phyloP scores from a whole-genome alignment of 2,797 vertebrate species.

The Bradypodion pumilum region DNA sequence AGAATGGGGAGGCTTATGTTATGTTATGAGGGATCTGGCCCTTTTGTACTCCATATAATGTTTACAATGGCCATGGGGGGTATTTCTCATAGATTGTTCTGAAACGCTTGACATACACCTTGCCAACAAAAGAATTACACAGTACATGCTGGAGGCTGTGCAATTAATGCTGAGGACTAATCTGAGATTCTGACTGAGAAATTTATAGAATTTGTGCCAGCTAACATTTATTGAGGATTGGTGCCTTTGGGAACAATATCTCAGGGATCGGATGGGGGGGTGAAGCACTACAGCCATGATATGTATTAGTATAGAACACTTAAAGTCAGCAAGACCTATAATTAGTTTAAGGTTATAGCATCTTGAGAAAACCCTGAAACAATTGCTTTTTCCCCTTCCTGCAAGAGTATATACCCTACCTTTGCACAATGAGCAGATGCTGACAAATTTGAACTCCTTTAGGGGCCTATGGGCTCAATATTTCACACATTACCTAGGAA shows the following conservation, averaged over 20 bases:
- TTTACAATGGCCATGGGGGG: neutral
- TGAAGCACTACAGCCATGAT: constrained; percentile 34
- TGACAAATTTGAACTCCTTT: neutral
- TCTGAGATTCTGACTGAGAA: constrained; percentile 31
- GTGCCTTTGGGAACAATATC: constrained; percentile 59
- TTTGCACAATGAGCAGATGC: neutral
- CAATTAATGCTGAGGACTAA: constrained; percentile 11
- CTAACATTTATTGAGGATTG: constrained; percentile 39
- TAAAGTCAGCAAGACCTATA: constrained; percentile 52
- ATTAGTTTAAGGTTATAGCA: constrained; percentile 56
- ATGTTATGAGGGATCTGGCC: neutral
- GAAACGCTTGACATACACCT: accelerated
- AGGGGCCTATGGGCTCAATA: neutral
- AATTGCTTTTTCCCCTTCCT: constrained; percentile 10
- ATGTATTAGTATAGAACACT: constrained; percentile 53
- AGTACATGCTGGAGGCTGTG: constrained; percentile 25
- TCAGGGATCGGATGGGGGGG: neutral
- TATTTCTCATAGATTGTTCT: neutral
- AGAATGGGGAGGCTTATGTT: neutral
- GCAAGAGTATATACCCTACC: neutral
- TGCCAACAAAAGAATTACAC: neutral
- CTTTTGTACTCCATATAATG: neutral
- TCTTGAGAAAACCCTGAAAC: constrained; percentile 38
- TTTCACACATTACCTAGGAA: neutral
- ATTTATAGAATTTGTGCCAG: neutral